Evolutionary conservation across 2,888 invertebrate genomes (phyloP).

Genomic region (Drosophila barbarae): DNA sequence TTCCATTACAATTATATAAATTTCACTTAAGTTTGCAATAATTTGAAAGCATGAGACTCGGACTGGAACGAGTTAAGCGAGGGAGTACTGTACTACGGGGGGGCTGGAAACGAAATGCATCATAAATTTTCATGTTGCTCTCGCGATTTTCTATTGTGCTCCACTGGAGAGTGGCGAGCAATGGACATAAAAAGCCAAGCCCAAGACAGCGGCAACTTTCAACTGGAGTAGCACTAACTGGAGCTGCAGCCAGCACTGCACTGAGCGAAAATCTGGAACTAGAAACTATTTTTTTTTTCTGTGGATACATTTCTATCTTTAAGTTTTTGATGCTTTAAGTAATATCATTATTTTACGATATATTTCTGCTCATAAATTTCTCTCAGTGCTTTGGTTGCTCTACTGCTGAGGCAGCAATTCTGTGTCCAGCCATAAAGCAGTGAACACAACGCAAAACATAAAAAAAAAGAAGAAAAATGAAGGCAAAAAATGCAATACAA

Average conservation of each 20-base stretch:
- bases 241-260: conserved; percentile 10
- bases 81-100: conserved; percentile 9
- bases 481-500: conserved; percentile 60
- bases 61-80: conserved; percentile 44
- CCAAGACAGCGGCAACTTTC: conserved; percentile 57
- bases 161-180: conserved; percentile 48
- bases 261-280: background rate
- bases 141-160: conserved; percentile 71
- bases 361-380: background rate
- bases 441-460: conserved; percentile 13
- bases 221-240: conserved; percentile 44
- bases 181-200: conserved; percentile 67
- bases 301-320: no score
- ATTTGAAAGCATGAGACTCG: conserved; percentile 44
- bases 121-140: conserved; percentile 73
- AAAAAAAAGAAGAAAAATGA: background rate
- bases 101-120: conserved; percentile 54
- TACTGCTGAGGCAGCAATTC: conserved; percentile 65
- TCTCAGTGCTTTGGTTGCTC: conserved; percentile 23
- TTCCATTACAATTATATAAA: conserved; percentile 71
- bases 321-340: background rate
- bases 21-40: conserved; percentile 58
- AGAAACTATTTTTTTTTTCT: no score
- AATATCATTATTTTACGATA: no score
- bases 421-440: conserved; percentile 72